Percentiles rank a stretch among this genome's conserved stretches.
Conservation (phyloP, 2,113 vertebrate species). For the Phoxinus phoxinus region DNA sequence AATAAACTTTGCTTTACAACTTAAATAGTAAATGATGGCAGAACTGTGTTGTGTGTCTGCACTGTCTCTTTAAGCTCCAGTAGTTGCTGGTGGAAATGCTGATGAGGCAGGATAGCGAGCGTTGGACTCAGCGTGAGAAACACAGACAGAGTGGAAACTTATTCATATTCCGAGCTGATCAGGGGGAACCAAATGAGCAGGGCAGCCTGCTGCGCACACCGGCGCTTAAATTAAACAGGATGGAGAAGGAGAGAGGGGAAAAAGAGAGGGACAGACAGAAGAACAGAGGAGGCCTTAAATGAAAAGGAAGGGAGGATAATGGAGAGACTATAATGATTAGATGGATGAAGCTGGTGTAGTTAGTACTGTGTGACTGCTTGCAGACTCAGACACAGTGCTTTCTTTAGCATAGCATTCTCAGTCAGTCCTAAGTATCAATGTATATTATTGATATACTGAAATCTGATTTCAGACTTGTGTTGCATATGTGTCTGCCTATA, state of each 20-base stretch:
- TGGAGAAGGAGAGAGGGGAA: conserved; percentile 16
- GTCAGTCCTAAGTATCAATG: not conserved
- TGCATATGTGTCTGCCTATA: not conserved
- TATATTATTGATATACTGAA: not conserved
- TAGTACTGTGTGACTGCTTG: not conserved
- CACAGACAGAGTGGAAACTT: conserved; percentile 61
- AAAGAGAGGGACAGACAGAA: conserved; percentile 16
- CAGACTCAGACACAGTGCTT: not conserved
- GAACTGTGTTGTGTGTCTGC: not conserved
- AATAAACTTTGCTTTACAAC: too few relatives aligned
- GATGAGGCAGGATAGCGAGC: conserved; percentile 62
- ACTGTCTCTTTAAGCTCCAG: not conserved
- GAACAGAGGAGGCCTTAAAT: conserved; percentile 5
- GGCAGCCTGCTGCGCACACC: conserved; percentile 13
- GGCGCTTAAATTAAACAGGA: conserved; percentile 13
- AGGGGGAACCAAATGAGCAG: conserved; percentile 7
- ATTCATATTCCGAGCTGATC: conserved; percentile 70
- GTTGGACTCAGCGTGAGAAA: conserved; percentile 58
- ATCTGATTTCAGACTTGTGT: not conserved
- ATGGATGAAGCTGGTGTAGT: not conserved
- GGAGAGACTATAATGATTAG: conserved; percentile 14
- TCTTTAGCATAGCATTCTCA: not conserved
- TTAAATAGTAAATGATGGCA: not conserved
- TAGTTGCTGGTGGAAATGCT: conserved; percentile 58
- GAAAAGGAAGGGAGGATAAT: conserved; percentile 28